These are phyloP conservation scores for Chaetophractus vellerosus DNA, from an alignment of 2,797 vertebrate species.

Conservation along the genomic window DNA sequence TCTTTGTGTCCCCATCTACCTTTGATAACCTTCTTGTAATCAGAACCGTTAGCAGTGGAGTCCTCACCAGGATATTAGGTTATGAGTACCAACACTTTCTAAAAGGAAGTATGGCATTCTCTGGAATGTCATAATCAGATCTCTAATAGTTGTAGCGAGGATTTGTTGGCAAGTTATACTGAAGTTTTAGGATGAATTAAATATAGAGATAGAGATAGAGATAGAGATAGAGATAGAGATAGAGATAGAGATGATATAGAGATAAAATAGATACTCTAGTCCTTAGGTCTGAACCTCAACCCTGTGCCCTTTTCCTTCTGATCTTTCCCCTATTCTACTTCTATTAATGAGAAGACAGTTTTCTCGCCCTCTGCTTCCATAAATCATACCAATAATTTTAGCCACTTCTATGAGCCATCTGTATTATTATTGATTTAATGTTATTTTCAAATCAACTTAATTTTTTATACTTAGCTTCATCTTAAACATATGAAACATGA, in stretches of 20 bases:
- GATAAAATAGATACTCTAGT: neutral
- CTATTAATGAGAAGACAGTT: neutral
- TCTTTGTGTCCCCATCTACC: neutral
- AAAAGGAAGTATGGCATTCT: conserved; percentile 85
- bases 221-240: neutral
- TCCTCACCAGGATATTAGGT: conserved; percentile 71
- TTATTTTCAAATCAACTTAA: conserved; percentile 38
- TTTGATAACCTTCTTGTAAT: conserved; percentile 73
- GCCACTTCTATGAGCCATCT: neutral
- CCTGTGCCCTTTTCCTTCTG: neutral
- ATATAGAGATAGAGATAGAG: conserved; percentile 27
- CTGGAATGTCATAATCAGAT: conserved; percentile 86
- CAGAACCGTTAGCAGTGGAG: conserved; percentile 75
- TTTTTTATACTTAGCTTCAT: conserved; percentile 28
- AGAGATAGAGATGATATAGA: neutral
- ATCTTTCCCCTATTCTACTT: conserved; percentile 1
- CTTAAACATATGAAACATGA: conserved; percentile 6
- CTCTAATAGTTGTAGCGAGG: conserved; percentile 86
- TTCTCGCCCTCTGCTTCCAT: neutral
- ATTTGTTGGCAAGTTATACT: conserved; percentile 86
- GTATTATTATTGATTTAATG: neutral
- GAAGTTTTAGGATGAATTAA: conserved; percentile 86
- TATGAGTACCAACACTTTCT: conserved; percentile 81
- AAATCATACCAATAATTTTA: conserved; percentile 20
- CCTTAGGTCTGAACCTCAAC: conserved; percentile 12